Base-by-base conservation (phyloP, 1,140 invertebrate genomes). In the Diorhabda sublineata region DNA sequence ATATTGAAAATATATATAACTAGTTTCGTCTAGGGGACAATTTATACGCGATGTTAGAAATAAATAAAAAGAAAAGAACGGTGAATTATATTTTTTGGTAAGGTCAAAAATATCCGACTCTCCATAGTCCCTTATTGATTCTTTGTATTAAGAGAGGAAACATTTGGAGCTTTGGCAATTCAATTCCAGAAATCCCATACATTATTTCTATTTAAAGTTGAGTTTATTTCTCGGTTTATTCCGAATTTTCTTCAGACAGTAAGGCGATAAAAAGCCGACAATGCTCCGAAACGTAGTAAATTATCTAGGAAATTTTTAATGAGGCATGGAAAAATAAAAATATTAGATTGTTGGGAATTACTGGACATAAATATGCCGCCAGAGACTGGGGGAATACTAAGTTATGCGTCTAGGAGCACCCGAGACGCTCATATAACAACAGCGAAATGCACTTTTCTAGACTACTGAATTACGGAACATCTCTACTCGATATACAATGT, bases 401-500 rank as follows among this genome's bases (percentile, higher is more conserved):
- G 64, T 72, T 72, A 72, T 72, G 68, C 57, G 71, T 69, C 71
- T 72, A 69, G 71, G 68, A 64, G 69, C 61, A 72, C 68, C 71
- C 68, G 63, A 69, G 71, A 69, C 62, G 70, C 70, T 71, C 70
- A 58, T 71, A 71, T 62, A 71, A 61, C 61, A 72, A 58, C 64
- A 65, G 68, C 60, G 60, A 66, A 66, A 26, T 70, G 64, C 41
- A 58, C 61, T 42, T 61, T 45, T 42, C 44, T 60, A 26, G 42
- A 60, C 9, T 60, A 11, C 26, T 26, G 26, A 1, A 26, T 26
- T 26, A 26, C 26, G 26, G 26, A 26, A 26, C 26, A 26, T 1
- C 26, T 26, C 26, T 26, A 26, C 26, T 26, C 26, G 26, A 26
- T 26, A 26, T 26, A 26, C 26, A 26, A 26, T 26, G 26, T 26